phyloP scores from a whole-genome alignment of 2,113 vertebrate species.

The Gadus macrocephalus region DNA sequence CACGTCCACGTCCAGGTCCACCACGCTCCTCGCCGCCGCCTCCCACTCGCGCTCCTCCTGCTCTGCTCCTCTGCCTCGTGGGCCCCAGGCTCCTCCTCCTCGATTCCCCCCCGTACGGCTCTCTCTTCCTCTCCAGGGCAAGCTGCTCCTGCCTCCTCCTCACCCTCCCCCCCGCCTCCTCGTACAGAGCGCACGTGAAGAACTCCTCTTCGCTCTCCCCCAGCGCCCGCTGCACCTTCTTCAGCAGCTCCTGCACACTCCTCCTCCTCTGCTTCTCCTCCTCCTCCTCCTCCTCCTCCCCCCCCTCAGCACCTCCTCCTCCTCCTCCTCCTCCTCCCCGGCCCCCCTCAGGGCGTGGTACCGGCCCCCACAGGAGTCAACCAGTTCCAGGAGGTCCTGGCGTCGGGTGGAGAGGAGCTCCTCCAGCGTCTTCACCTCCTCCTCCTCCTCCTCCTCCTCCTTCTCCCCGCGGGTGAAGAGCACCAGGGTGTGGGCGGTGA shows the following conservation, averaged over 20 bases:
- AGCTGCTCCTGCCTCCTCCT: conserved; percentile 25
- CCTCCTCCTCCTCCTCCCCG: conserved; percentile 21
- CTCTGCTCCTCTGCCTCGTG: conserved; percentile 20
- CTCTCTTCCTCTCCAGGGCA: conserved; percentile 1
- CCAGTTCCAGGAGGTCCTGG: conserved; percentile 60
- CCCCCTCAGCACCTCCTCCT: conserved; percentile 63
- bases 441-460: conserved; percentile 37
- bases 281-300: background rate
- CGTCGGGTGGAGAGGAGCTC: conserved; percentile 59
- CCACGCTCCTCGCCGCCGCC: conserved; percentile 54
- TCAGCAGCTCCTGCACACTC: conserved; percentile 58
- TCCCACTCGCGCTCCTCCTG: conserved; percentile 43
- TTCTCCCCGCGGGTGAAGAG: conserved; percentile 70
- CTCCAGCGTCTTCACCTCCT: conserved; percentile 60
- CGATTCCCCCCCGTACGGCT: conserved; percentile 3
- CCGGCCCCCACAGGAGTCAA: conserved; percentile 53
- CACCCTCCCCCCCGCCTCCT: conserved; percentile 37
- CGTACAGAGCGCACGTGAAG: conserved; percentile 57
- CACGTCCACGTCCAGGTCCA: conserved; percentile 38
- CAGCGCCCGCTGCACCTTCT: conserved; percentile 63
- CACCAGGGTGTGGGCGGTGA: conserved; percentile 52
- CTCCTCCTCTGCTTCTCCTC: conserved; percentile 23
- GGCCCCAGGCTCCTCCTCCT: conserved; percentile 4
- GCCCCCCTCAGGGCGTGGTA: conserved; percentile 58
- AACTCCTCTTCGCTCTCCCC: conserved; percentile 38